phyloP scores from a whole-genome alignment of 2,797 vertebrate genomes.

The Synanceia verrucosa region DNA sequence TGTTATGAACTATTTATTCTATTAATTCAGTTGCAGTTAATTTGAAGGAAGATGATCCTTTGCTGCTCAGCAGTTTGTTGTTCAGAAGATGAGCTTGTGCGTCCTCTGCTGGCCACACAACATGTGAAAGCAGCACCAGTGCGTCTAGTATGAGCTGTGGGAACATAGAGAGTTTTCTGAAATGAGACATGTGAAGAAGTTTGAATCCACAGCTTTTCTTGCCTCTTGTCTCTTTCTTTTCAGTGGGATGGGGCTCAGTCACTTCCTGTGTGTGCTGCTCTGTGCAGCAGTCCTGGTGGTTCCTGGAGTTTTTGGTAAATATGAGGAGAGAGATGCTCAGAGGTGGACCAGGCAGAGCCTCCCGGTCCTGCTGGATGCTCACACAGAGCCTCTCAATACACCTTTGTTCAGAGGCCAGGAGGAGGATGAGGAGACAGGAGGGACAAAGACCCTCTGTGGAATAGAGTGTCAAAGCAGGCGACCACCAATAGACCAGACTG shows the following conservation, averaged over 20 bases:
- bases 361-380: conserved; percentile 83
- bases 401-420: conserved; percentile 60
- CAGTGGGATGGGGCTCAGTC: conserved; percentile 78
- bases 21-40: neutral
- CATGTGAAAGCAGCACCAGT: neutral
- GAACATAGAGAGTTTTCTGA: neutral
- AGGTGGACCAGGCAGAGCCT: conserved; percentile 83
- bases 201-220: neutral
- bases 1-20: neutral
- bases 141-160: neutral
- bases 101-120: conserved; percentile 59
- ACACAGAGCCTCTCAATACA: conserved; percentile 78
- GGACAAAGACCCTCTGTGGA: conserved; percentile 76
- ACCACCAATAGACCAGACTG: conserved; percentile 74
- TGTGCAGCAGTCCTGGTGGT: conserved; percentile 67
- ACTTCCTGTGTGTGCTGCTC: conserved; percentile 77
- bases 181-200: neutral
- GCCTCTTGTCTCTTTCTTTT: conserved; percentile 40
- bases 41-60: neutral
- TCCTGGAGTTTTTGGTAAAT: conserved; percentile 41
- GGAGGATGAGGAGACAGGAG: neutral
- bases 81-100: neutral
- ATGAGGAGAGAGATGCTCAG: conserved; percentile 65
- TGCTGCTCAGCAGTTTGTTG: neutral
- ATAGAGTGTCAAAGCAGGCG: conserved; percentile 87